phyloP scores from a whole-genome alignment of 2,888 invertebrate genomes.

The Drosophila conformis region DNA sequence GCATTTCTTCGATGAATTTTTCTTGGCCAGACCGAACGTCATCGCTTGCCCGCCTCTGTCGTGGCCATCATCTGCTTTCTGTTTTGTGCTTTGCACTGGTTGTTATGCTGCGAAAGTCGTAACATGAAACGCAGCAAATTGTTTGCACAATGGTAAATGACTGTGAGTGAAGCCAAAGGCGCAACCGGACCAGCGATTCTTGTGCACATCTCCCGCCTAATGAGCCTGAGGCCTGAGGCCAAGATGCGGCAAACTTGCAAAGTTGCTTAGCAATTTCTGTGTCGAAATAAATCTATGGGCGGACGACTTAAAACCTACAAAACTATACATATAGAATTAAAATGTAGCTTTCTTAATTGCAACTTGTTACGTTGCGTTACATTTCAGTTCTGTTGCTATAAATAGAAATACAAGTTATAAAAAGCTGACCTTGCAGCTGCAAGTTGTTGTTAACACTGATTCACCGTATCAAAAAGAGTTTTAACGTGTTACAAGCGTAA shows the following conservation, averaged over 20 bases:
- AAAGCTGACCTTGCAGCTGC: background rate
- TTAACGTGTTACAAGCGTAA: background rate
- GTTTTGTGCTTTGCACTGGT: constrained; percentile 40
- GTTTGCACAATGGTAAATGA: constrained; percentile 69
- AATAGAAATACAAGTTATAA: constrained; percentile 19
- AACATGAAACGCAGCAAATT: constrained; percentile 76
- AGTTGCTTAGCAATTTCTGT: constrained; percentile 19
- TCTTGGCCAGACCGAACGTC: constrained; percentile 32
- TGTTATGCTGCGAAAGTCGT: constrained; percentile 62
- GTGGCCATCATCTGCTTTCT: constrained; percentile 54
- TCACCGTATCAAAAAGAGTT: background rate
- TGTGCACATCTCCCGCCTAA: constrained; percentile 19
- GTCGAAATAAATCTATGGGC: constrained; percentile 41
- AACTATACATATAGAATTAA: constrained; percentile 28
- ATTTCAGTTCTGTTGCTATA: constrained; percentile 13
- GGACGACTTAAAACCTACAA: constrained; percentile 16
- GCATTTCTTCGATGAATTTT: constrained; percentile 77
- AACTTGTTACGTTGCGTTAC: constrained; percentile 16
- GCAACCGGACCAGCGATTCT: constrained; percentile 31
- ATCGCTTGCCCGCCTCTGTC: constrained; percentile 31
- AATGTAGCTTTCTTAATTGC: constrained; percentile 26
- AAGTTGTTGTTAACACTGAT: background rate
- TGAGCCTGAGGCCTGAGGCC: constrained; percentile 11
- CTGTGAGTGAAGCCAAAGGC: constrained; percentile 43
- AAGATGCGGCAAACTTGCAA: constrained; percentile 21